Evolutionary conservation across 2,888 invertebrate genomes (phyloP), one percentile per base, ranked within the genome.

Genomic region (Noctua fimbriata): DNA sequence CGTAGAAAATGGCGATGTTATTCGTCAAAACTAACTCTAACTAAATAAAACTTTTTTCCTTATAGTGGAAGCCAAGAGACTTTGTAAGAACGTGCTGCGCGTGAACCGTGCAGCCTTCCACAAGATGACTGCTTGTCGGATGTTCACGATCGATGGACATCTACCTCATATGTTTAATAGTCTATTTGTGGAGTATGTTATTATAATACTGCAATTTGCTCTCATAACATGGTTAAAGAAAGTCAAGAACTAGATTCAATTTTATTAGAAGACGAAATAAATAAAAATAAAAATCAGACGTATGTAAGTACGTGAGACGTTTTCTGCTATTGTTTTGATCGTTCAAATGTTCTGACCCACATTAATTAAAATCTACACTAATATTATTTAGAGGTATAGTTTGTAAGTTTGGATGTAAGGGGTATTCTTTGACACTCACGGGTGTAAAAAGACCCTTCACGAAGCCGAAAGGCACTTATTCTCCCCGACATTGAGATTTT

Each of bases 81-180:
- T 79, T 44, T 79, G 78, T 16, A 79, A 79, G 65, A 79, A 79
- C n/a, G 78, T 79, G 52, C 44, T n/a, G 21, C 32, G 78, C 1
- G 0, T 79, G 41, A 79, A 79, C 44, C 63, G 69, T 12, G 78
- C 78, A 70, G 32, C 21, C 1, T 79, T 79, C 32, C 63, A 52
- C 36, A 79, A 79, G 63, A 70, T 79, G 78, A 69, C 52, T 16
- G 78, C 78, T 36, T 79, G 78, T 69, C 52, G 52, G n/a, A 21
- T 78, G 7, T 78, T 77, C 44, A 69, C 69, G 1, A 44, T 78
- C 49, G 78, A 78, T 44, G 78, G 52, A 32, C 21, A 21, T 32
- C 69, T 78, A 16, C 78, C 78, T 9, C 44, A 77, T 3, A 44
- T 41, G 28, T 79, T 79, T 32, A 65, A 63, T 36, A 32, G 52